These are phyloP conservation scores for Laothoe populi DNA, from an alignment of 2,888 invertebrate species.

Conservation along the genomic window DNA sequence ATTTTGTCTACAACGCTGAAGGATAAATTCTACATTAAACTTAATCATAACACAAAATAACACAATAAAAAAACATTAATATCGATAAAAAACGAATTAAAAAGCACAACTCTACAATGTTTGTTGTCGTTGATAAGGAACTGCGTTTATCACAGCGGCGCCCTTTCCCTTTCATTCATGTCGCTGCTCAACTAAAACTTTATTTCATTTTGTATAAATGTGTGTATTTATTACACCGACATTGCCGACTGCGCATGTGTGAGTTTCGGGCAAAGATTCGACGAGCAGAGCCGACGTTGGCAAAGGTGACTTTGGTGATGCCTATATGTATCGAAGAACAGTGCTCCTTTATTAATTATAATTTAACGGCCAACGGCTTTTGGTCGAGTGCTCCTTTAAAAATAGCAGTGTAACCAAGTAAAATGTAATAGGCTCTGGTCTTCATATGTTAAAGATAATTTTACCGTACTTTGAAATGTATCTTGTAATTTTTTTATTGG, in stretches of 20 bases:
- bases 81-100: constrained; percentile 20
- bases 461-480: too few relatives aligned
- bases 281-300: not conserved
- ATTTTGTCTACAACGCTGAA: too few relatives aligned
- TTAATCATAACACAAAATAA: not conserved
- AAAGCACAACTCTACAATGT: constrained; percentile 17
- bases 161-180: constrained; percentile 82
- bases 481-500: too few relatives aligned
- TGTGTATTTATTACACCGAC: constrained; percentile 56
- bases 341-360: too few relatives aligned
- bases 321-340: too few relatives aligned
- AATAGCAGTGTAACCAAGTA: too few relatives aligned
- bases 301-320: not conserved
- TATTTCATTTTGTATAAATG: constrained; percentile 81
- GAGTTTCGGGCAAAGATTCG: constrained; percentile 44
- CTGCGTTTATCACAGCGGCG: constrained; percentile 33
- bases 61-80: constrained; percentile 2
- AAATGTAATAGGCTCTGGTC: too few relatives aligned
- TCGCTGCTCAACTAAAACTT: constrained; percentile 83
- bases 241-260: constrained; percentile 70
- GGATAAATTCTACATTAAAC: too few relatives aligned
- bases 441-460: too few relatives aligned
- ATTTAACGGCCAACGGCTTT: too few relatives aligned
- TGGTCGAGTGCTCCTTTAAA: not conserved
- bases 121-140: constrained; percentile 21